A percentile compares a stretch with the other conserved stretches of the same genome.
phyloP scores from a whole-genome alignment of 2,888 invertebrate genomes.

The Plebejus anna region DNA sequence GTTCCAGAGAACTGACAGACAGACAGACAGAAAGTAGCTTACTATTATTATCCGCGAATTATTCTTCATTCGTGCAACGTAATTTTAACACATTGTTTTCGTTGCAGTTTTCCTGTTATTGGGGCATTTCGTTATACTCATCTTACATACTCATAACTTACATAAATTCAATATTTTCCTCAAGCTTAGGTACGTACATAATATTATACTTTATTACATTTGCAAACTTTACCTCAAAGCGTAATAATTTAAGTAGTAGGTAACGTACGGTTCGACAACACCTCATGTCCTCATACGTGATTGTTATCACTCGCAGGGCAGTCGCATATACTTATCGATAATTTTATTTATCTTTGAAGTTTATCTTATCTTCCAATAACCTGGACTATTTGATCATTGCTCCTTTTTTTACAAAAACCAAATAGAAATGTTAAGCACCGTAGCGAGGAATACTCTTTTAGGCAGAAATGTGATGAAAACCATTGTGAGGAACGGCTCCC shows the following conservation, averaged over 20 bases:
- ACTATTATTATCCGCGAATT: background rate
- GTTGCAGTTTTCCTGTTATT: background rate
- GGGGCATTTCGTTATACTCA: background rate
- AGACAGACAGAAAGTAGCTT: too few relatives aligned
- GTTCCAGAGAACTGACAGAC: too few relatives aligned
- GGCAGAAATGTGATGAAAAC: slow-evolving; percentile 63
- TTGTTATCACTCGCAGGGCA: slow-evolving; percentile 46
- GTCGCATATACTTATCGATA: slow-evolving; percentile 39
- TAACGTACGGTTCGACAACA: slow-evolving; percentile 23
- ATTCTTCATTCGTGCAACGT: background rate
- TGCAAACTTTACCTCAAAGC: background rate
- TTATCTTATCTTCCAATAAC: slow-evolving; percentile 58
- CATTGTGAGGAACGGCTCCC: slow-evolving; percentile 61
- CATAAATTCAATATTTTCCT: background rate
- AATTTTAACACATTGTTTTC: background rate
- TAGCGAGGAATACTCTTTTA: slow-evolving; percentile 61
- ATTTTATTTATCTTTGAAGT: slow-evolving; percentile 28
- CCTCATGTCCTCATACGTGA: background rate
- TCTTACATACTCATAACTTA: background rate
- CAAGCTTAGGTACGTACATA: background rate
- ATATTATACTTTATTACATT: too few relatives aligned
- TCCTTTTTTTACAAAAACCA: slow-evolving; percentile 33
- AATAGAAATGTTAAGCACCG: slow-evolving; percentile 64
- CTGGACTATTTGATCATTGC: slow-evolving; percentile 33
- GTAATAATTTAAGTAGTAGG: background rate